phyloP scores from a whole-genome alignment of 2,113 vertebrate genomes.

The Nycticebus coucang region DNA sequence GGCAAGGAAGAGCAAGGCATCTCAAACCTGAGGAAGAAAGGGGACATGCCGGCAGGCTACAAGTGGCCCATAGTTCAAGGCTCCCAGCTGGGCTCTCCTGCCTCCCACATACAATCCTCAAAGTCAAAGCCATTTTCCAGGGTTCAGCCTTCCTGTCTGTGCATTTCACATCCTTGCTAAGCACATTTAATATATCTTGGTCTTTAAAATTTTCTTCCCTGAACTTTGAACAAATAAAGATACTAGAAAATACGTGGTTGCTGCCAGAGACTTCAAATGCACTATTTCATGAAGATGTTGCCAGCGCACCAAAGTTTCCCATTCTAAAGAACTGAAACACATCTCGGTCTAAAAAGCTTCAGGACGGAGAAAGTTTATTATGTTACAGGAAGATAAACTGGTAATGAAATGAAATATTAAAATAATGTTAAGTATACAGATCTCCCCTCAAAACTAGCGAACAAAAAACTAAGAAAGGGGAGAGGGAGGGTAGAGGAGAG shows the following conservation, averaged over 20 bases:
- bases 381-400: neutral
- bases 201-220: neutral
- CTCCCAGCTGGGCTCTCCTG: neutral
- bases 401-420: neutral
- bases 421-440: neutral
- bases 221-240: neutral
- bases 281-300: neutral
- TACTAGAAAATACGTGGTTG: neutral
- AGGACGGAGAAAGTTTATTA: neutral
- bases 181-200: neutral
- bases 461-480: neutral
- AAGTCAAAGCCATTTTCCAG: neutral
- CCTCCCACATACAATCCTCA: neutral
- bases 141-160: neutral
- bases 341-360: neutral
- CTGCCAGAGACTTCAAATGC: neutral
- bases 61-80: accelerated
- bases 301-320: neutral
- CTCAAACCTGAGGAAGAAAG: neutral
- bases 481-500: no score
- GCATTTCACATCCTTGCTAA: neutral
- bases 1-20: neutral
- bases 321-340: neutral
- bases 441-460: neutral
- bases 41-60: neutral